Evolutionary conservation across 2,888 invertebrate species (phyloP).

Genomic region (Sycophila texana): DNA sequence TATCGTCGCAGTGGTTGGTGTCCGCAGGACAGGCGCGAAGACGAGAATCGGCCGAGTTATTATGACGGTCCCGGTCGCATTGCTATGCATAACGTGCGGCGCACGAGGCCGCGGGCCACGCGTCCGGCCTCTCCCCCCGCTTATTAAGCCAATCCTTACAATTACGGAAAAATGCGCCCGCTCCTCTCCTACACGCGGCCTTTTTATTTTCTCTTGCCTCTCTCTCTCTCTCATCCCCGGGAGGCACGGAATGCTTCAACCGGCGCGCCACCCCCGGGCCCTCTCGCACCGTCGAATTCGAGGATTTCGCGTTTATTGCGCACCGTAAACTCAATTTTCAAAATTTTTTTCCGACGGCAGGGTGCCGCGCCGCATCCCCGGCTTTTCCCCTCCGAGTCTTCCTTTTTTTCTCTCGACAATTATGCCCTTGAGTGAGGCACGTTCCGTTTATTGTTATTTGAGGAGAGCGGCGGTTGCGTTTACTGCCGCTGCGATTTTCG

Average conservation of each 20-base stretch:
- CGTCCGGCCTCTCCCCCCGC: slow-evolving; percentile 55
- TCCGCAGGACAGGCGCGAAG: background rate
- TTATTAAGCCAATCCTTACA: slow-evolving; percentile 66
- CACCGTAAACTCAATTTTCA: background rate
- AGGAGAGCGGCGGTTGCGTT: background rate
- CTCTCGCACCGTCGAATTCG: background rate
- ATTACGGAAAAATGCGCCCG: slow-evolving; percentile 65
- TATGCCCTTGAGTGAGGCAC: background rate
- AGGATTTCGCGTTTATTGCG: background rate
- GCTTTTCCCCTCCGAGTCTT: background rate
- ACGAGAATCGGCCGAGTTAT: slow-evolving; percentile 22
- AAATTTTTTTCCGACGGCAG: background rate
- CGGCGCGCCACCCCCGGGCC: background rate
- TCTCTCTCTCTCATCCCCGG: background rate
- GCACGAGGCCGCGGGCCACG: slow-evolving; percentile 60
- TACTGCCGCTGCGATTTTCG: background rate
- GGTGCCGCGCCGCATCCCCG: background rate
- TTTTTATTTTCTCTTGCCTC: background rate
- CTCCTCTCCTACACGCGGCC: background rate
- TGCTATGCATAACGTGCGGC: slow-evolving; percentile 38
- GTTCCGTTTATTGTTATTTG: background rate
- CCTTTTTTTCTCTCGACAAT: background rate
- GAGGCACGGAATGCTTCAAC: background rate
- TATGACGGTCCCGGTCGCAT: slow-evolving; percentile 14
- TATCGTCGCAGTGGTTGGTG: background rate